Evolutionary conservation across 1,140 invertebrate species (phyloP).

Genomic region (Drosophila pallidifrons): DNA sequence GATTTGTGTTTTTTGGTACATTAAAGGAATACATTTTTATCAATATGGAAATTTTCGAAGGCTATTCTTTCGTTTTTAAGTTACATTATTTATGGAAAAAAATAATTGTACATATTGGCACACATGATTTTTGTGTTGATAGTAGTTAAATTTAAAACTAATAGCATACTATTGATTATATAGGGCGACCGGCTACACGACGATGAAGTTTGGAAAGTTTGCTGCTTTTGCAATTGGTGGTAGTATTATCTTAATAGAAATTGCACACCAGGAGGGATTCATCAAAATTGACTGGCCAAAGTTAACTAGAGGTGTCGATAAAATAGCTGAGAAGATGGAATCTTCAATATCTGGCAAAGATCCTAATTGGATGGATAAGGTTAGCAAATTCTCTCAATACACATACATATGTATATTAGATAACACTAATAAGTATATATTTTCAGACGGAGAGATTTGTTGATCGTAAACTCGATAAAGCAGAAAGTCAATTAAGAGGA

Average conservation of each 20-base stretch:
- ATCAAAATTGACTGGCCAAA: conserved; percentile 96
- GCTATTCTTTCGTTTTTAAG: too few species aligned
- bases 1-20: too few species aligned
- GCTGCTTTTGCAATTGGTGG: conserved; percentile 95
- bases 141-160: not conserved
- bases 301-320: conserved; percentile 92
- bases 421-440: not conserved
- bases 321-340: conserved; percentile 92
- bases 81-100: too few species aligned
- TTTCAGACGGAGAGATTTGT: conserved; percentile 90
- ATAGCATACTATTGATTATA: conserved; percentile 5
- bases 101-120: too few species aligned
- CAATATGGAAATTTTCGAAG: too few species aligned
- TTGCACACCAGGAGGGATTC: conserved; percentile 96
- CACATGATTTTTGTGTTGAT: too few species aligned
- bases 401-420: too few species aligned
- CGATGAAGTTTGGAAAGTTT: conserved; percentile 96
- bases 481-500: conserved; percentile 89
- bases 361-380: conserved; percentile 92
- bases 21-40: too few species aligned
- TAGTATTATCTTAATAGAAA: conserved; percentile 94
- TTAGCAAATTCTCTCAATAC: conserved; percentile 77
- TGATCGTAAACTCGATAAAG: conserved; percentile 91
- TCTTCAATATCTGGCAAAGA: conserved; percentile 90
- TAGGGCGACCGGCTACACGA: conserved; percentile 95